These are phyloP conservation scores for Ascaphus truei DNA, from an alignment of 2,113 vertebrate genomes.

Conservation along the genomic window DNA sequence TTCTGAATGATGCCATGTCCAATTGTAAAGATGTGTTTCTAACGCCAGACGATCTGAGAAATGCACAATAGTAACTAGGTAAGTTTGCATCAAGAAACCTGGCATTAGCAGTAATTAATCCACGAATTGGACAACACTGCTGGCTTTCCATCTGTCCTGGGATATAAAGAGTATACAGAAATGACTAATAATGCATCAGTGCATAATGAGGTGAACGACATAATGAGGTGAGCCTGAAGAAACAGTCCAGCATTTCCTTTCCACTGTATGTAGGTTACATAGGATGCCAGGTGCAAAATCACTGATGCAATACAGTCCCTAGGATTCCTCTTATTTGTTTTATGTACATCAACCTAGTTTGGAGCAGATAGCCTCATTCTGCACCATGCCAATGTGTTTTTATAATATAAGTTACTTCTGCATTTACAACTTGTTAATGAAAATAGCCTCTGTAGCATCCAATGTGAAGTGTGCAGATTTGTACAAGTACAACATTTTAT, in stretches of 20 bases:
- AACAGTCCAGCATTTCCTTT: neutral
- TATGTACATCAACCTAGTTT: neutral
- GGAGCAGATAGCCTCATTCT: neutral
- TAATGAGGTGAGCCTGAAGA: slow-evolving; percentile 26
- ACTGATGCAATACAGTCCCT: slow-evolving; percentile 11
- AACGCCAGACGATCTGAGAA: neutral
- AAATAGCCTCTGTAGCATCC: no score
- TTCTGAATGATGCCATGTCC: no score
- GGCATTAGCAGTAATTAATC: slow-evolving; percentile 17
- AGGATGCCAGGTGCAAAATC: slow-evolving; percentile 31
- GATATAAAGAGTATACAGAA: slow-evolving; percentile 28
- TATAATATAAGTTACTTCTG: no score
- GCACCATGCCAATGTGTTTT: no score
- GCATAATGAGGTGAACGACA: slow-evolving; percentile 36
- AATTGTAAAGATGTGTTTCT: neutral
- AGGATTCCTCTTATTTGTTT: neutral
- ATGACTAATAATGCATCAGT: slow-evolving; percentile 14
- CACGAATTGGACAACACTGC: slow-evolving; percentile 1
- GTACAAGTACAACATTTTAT: no score
- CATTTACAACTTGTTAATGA: no score
- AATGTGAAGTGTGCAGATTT: no score
- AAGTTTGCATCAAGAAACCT: neutral
- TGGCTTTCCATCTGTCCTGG: slow-evolving; percentile 33
- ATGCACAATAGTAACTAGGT: slow-evolving; percentile 9
- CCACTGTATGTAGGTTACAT: neutral